These are phyloP conservation scores for Xyrichtys novacula DNA, from an alignment of 2,797 vertebrate species.

Conservation along the genomic window DNA sequence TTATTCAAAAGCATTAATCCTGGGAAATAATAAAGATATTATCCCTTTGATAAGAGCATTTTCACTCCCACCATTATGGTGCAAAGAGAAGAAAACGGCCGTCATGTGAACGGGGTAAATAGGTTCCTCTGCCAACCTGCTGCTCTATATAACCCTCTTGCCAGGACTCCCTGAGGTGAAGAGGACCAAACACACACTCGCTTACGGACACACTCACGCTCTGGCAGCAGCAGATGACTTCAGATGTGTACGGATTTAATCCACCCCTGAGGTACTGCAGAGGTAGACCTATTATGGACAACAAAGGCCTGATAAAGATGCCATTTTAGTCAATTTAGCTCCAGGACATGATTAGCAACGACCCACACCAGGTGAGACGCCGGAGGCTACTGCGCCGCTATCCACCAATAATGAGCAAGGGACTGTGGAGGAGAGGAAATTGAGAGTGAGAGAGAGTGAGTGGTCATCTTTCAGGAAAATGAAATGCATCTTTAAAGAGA, in stretches of 20 bases:
- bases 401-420: constrained; percentile 40
- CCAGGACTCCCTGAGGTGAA: constrained; percentile 31
- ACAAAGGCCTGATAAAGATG: constrained; percentile 76
- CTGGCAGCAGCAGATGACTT: constrained; percentile 59
- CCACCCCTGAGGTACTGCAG: constrained; percentile 55
- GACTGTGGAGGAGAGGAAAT: neutral
- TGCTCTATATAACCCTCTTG: constrained; percentile 35
- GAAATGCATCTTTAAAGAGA: constrained; percentile 26
- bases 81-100: neutral
- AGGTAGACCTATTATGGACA: constrained; percentile 61
- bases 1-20: neutral
- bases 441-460: constrained; percentile 10
- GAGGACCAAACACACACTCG: constrained; percentile 16
- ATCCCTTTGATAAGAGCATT: neutral
- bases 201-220: constrained; percentile 9
- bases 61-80: neutral
- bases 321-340: constrained; percentile 75
- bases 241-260: constrained; percentile 69
- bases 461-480: constrained; percentile 26
- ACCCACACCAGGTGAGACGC: constrained; percentile 71
- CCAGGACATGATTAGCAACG: constrained; percentile 72
- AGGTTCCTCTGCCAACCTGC: constrained; percentile 40
- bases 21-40: neutral
- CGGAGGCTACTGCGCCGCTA: constrained; percentile 48
- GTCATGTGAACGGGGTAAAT: neutral